phyloP scores from a whole-genome alignment of 2,888 invertebrate genomes.

The Epistrophella euchroma region DNA sequence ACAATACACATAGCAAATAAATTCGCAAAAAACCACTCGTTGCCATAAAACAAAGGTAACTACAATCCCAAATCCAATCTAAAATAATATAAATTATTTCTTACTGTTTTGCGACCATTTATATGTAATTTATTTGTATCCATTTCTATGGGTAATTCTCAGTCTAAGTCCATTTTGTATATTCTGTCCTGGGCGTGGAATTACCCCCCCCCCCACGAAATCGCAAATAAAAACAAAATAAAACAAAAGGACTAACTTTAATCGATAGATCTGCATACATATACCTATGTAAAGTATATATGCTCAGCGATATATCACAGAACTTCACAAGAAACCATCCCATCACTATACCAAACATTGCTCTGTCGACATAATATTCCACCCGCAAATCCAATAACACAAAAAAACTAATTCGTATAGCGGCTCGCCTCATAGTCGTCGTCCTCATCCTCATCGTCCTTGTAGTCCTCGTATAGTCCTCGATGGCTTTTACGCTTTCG shows the following conservation, averaged over 20 bases:
- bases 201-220: background rate
- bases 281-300: background rate
- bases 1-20: background rate
- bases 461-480: background rate
- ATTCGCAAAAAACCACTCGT: background rate
- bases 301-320: conserved; percentile 14
- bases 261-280: conserved; percentile 61
- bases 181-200: background rate
- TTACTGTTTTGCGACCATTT: background rate
- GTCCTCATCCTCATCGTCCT: background rate
- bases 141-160: background rate
- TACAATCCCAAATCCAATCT: background rate
- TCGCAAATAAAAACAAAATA: background rate
- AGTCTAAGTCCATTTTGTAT: conserved; percentile 1
- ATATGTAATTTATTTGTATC: conserved; percentile 17
- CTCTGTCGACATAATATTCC: conserved; percentile 21
- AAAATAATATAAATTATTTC: background rate
- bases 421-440: conserved; percentile 39
- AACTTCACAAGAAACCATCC: background rate
- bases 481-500: conserved; percentile 46
- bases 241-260: conserved; percentile 46
- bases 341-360: background rate
- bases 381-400: conserved; percentile 64
- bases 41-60: background rate
- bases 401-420: conserved; percentile 51